A percentile compares a stretch with the other conserved stretches of the same genome.
Conservation (phyloP, 1,140 invertebrate genomes). For the Gryon sp. region DNA sequence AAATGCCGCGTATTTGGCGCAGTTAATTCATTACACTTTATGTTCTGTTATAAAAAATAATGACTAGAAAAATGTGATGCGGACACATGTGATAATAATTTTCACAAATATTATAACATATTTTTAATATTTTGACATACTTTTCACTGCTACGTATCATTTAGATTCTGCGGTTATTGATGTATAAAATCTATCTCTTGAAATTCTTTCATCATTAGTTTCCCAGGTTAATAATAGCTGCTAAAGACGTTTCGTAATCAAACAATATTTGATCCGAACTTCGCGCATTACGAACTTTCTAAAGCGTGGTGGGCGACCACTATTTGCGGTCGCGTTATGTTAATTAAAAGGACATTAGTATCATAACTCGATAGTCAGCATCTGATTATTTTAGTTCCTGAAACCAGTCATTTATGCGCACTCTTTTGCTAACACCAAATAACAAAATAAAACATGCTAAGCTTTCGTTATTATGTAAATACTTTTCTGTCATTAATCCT, state of each 20-base stretch:
- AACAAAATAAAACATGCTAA: neutral
- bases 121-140: too few species aligned
- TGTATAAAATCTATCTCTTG: too few species aligned
- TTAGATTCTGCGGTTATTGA: conserved; percentile 5
- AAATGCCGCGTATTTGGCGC: neutral
- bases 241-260: conserved; percentile 30
- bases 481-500: too few species aligned
- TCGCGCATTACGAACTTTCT: conserved; percentile 36
- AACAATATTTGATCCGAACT: conserved; percentile 34
- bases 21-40: neutral
- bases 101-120: too few species aligned
- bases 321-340: conserved; percentile 46
- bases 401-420: neutral
- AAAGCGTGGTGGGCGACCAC: conserved; percentile 27
- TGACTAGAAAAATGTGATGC: too few species aligned
- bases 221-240: conserved; percentile 21
- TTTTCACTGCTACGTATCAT: conserved; percentile 13
- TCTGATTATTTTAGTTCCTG: conserved; percentile 37
- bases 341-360: conserved; percentile 53
- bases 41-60: too few species aligned
- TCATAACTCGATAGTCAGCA: conserved; percentile 34
- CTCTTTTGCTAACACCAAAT: neutral
- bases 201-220: too few species aligned
- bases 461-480: neutral
- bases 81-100: too few species aligned